phyloP scores from a whole-genome alignment of 2,888 invertebrate genomes.

The Polyploca ridens region DNA sequence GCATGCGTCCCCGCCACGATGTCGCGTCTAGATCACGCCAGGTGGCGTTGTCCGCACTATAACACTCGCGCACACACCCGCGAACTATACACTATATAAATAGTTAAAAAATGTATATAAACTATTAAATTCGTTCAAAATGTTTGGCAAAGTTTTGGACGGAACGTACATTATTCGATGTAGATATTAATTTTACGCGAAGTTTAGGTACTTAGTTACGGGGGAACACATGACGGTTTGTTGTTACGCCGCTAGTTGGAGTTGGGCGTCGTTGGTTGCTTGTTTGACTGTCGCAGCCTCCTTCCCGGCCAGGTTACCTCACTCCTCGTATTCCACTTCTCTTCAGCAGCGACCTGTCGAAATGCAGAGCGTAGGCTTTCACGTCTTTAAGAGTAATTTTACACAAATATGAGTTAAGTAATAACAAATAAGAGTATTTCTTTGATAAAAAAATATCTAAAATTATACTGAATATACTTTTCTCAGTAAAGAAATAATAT shows the following conservation, averaged over 20 bases:
- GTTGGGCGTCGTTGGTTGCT: constrained; percentile 31
- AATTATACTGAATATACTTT: not conserved
- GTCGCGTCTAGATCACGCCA: constrained; percentile 71
- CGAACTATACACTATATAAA: constrained; percentile 61
- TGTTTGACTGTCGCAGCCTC: constrained; percentile 29
- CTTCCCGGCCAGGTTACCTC: constrained; percentile 75
- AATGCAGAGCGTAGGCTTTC: constrained; percentile 74
- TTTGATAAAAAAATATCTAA: not conserved
- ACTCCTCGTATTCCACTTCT: constrained; percentile 71
- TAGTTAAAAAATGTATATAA: constrained; percentile 60
- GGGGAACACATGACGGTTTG: constrained; percentile 71
- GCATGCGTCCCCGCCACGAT: constrained; percentile 87
- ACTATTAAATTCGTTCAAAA: constrained; percentile 80
- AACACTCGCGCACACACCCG: constrained; percentile 56
- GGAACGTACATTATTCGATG: constrained; percentile 81
- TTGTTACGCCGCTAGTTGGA: not conserved
- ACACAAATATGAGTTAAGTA: constrained; percentile 9
- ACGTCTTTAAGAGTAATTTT: constrained; percentile 67
- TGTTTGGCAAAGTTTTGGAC: constrained; percentile 81
- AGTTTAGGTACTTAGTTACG: constrained; percentile 66
- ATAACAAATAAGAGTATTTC: too few species aligned
- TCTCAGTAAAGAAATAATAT: constrained; percentile 8
- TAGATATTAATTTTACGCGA: constrained; percentile 53
- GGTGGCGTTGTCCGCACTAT: constrained; percentile 62
- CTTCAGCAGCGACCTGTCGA: constrained; percentile 81